Base-by-base conservation (phyloP, 2,113 vertebrate genomes). In the Atlantisia rogersi region DNA sequence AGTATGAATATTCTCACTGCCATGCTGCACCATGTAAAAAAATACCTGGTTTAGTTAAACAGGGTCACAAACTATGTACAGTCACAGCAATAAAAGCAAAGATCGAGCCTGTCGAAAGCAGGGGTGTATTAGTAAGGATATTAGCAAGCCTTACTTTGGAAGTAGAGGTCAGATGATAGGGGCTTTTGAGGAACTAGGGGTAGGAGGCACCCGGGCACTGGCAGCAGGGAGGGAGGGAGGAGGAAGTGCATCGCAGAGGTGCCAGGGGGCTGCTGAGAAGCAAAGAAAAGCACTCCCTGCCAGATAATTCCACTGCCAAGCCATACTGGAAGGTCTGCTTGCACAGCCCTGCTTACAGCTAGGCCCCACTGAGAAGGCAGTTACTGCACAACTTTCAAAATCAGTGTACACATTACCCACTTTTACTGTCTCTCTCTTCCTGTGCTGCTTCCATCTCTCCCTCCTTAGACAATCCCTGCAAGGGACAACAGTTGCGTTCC, bases 171-270 rank as follows among this genome's bases (percentile, higher is more conserved):
- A 52, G 35, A 35, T 21, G 35, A 40, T 3, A 31, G 62, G 16
- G 31, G 50, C 10, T 73, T 52, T n/a, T 32, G 35, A 80, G 18
- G 53, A 68, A 1, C 4, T 2, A 3, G 13, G n/a, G 22, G 39
- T 68, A 48, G 40, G n/a, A 73, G 40, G 5, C 20, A 53, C 15
- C 4, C 29, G 40, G 40, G 50, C 18, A 10, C 26, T 5, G 40
- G 48, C 28, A 69, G 70, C 5, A 3, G 44, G n/a, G 18, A 71
- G 17, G 17, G 44, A 46, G 44, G 44, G 44, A 46, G 17, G 28
- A 31, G 1, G 4, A 59, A 9, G 12, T 8, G 35, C 53, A 25
- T 28, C 0, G 1, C 12, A 39, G 24, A 2, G 21, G n/a, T 55
- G 48, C 40, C 29, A 9, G 44, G 44, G 48, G 35, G 24, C 52